Evolutionary conservation across 2,888 invertebrate genomes (phyloP).

Genomic region (Slavum lentiscoides): DNA sequence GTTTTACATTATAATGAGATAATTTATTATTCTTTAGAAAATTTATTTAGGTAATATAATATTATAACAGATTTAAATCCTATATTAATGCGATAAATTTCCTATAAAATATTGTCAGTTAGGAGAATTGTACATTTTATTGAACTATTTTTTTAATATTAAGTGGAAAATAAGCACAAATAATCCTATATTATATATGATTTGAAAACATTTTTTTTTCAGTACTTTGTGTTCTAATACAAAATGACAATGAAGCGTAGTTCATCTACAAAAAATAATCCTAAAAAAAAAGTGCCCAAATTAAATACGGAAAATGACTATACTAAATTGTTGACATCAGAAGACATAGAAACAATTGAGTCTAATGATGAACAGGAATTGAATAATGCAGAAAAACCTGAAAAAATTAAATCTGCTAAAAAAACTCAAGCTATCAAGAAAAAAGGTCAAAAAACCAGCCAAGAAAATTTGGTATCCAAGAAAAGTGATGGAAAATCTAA

Average conservation of each 20-base stretch:
- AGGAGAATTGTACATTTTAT: no score
- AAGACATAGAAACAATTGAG: slow-evolving; percentile 14
- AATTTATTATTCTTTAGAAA: no score
- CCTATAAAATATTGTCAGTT: no score
- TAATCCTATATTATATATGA: no score
- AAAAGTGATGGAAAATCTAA: slow-evolving; percentile 27
- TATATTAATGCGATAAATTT: no score
- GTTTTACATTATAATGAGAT: no score
- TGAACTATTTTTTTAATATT: no score
- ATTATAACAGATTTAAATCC: no score
- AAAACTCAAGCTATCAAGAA: slow-evolving; percentile 23
- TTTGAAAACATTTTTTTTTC: slow-evolving; percentile 10
- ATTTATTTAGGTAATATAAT: no score
- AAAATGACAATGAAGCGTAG: slow-evolving; percentile 34
- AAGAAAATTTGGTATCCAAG: neutral
- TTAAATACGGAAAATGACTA: slow-evolving; percentile 7
- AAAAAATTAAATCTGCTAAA: neutral
- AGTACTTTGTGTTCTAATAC: neutral
- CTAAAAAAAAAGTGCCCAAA: slow-evolving; percentile 9
- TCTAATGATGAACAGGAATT: neutral
- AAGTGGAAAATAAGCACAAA: no score
- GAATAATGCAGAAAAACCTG: neutral
- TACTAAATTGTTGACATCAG: slow-evolving; percentile 33
- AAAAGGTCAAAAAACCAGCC: neutral
- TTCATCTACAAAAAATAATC: neutral